Conservation (phyloP, 2,113 vertebrate genomes). For the Brevimyrus niger region DNA sequence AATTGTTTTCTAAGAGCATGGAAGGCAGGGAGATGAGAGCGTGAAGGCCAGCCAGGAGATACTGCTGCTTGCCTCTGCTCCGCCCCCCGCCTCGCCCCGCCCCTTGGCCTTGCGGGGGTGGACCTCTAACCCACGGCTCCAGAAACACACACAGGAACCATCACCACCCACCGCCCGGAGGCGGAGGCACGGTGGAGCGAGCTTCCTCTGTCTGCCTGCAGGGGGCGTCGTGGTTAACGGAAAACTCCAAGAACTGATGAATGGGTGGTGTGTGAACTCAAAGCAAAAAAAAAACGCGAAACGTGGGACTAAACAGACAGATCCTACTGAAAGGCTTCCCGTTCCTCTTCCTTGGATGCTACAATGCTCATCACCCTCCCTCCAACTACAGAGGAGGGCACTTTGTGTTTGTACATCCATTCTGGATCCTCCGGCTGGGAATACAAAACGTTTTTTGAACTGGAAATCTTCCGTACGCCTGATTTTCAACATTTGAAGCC, state of each 20-base stretch:
- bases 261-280: neutral
- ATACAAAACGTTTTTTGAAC: slow-evolving; percentile 45
- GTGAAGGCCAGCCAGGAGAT: neutral
- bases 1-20: neutral
- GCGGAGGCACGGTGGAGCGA: neutral
- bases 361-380: slow-evolving; percentile 26
- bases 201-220: neutral
- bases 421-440: slow-evolving; percentile 39
- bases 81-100: neutral
- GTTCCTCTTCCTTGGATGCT: slow-evolving; percentile 12
- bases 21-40: neutral
- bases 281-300: neutral
- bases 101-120: neutral
- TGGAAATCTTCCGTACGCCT: slow-evolving; percentile 42
- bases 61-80: neutral
- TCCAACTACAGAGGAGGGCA: slow-evolving; percentile 21
- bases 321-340: slow-evolving; percentile 11
- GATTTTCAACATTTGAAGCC: slow-evolving; percentile 33
- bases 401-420: slow-evolving; percentile 27
- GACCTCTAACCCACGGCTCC: neutral
- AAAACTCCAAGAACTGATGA: neutral
- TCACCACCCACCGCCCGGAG: neutral
- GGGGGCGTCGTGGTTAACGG: neutral
- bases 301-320: neutral
- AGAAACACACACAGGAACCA: neutral